Evolutionary conservation across 2,113 vertebrate genomes (phyloP), one percentile per base, ranked within the genome.

Genomic region (Phalacrocorax carbo): DNA sequence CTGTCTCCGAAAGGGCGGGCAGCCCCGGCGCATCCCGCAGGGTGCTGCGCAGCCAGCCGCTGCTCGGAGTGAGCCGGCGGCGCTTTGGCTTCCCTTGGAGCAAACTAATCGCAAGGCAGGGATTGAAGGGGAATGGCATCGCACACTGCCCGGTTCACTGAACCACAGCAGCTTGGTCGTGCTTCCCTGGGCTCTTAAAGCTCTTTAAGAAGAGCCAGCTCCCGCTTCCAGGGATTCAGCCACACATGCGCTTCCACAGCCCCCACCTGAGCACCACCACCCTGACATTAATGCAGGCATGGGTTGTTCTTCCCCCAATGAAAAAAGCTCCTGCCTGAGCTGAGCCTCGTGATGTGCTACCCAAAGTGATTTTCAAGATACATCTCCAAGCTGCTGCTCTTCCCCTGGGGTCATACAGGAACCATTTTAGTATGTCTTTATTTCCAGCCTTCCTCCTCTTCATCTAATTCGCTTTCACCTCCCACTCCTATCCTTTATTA

Each of bases 391-490:
- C 78, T 95, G 81, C 52, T 91, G 70, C 54, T 95, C 78, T 91
- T 93, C 48, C 82, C 76, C 76, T 86, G 69, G 82, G 95, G 90
- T 94, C 94, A 84, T 20, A 65, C 38, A 87, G 75, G 73, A 71
- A 93, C 58, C 82, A 48, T 93, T 95, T 88, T 57, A 90, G 62
- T 73, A 62, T 30, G 16, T 71, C 93, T 93, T 85, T 66, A 44
- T 92, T 93, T 90, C 85, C 82, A 96, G 44, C 90, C 88, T 95
- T 94, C 55, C 32, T 80, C 64, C 38, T 92, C 75, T 96, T 94
- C 80, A 83, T 93, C 79, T 75, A 83, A 95, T 96, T 96, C 95
- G 29, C 40, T 92, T 95, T 93, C 64, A 80, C 87, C 48, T 96
- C 82, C 86, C 80, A 92, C 86, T 88, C 51, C 79, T 86, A 58